phyloP scores from a whole-genome alignment of 2,797 vertebrate species.

The Tinamus major region DNA sequence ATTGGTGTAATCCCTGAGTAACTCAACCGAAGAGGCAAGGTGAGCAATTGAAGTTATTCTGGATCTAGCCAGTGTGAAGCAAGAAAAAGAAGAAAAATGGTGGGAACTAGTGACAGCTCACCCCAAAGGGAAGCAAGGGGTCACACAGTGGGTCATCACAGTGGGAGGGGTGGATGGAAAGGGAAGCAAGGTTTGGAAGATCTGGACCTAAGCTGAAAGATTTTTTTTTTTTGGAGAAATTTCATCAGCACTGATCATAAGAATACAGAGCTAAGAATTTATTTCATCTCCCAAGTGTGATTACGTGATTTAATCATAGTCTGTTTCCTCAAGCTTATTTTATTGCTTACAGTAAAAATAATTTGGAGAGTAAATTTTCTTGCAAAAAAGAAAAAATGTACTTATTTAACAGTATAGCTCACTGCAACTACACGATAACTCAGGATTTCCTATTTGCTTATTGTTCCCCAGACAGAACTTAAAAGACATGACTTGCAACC shows the following conservation, averaged over 20 bases:
- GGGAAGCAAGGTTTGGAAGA: not conserved
- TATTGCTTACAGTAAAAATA: not conserved
- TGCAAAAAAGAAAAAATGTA: not conserved
- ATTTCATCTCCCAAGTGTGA: not conserved
- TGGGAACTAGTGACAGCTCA: not conserved
- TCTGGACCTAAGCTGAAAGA: not conserved
- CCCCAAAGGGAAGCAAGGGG: not conserved
- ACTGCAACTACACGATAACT: not conserved
- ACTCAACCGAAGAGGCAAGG: not conserved
- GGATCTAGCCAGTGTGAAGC: not conserved
- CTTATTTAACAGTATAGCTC: not conserved
- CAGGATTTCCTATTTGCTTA: not conserved
- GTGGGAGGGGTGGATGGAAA: not conserved
- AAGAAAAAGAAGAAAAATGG: not conserved
- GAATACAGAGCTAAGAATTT: not conserved
- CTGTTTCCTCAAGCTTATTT: not conserved
- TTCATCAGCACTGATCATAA: not conserved
- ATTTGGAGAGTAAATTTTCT: not conserved
- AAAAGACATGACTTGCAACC: not conserved
- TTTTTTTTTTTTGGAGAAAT: not conserved
- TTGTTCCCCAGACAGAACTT: not conserved
- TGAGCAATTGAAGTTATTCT: conserved; percentile 15
- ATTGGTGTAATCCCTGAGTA: not conserved
- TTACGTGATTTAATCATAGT: not conserved
- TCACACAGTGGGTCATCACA: not conserved